Percentiles rank a stretch among this genome's conserved stretches.
Conservation (phyloP, 2,888 invertebrate genomes). For the Drosophila niveifrons region DNA sequence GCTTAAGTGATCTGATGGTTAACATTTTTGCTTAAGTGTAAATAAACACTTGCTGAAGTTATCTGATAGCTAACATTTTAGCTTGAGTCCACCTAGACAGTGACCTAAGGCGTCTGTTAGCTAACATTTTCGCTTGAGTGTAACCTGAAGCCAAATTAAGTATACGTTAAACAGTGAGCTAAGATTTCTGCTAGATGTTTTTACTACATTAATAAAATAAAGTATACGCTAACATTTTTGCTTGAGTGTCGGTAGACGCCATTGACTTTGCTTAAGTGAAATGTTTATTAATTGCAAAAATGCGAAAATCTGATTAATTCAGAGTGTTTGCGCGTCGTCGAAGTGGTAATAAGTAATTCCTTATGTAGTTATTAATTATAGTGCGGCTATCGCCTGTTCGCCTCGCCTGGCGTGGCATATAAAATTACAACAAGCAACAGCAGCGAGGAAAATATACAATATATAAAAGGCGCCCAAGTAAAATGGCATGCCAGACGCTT, state of each 20-base stretch:
- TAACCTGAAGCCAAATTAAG: background rate
- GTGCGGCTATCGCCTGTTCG: constrained; percentile 40
- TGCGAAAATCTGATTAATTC: background rate
- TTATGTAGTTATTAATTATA: constrained; percentile 45
- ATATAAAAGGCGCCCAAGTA: constrained; percentile 34
- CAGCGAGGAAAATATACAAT: constrained; percentile 3
- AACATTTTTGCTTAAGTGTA: too few relatives aligned
- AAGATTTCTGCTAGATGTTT: background rate
- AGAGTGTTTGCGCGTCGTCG: constrained; percentile 42
- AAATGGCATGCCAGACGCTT: constrained; percentile 57
- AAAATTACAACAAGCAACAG: constrained; percentile 48
- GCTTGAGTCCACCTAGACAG: too few relatives aligned
- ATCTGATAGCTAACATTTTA: too few relatives aligned
- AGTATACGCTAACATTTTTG: background rate
- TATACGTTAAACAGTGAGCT: background rate
- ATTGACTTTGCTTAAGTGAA: background rate
- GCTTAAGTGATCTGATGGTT: too few relatives aligned
- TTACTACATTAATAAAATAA: too few relatives aligned
- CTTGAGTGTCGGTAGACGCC: background rate
- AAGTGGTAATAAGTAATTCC: background rate
- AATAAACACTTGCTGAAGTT: too few relatives aligned
- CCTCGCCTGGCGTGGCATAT: constrained; percentile 46
- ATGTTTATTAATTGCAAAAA: background rate
- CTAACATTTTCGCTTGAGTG: too few relatives aligned
- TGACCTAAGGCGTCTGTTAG: too few relatives aligned